Percentiles rank a stretch among this genome's conserved stretches.
Evolutionary conservation across 2,113 vertebrate species (phyloP).

Genomic region (Otocyon megalotis): DNA sequence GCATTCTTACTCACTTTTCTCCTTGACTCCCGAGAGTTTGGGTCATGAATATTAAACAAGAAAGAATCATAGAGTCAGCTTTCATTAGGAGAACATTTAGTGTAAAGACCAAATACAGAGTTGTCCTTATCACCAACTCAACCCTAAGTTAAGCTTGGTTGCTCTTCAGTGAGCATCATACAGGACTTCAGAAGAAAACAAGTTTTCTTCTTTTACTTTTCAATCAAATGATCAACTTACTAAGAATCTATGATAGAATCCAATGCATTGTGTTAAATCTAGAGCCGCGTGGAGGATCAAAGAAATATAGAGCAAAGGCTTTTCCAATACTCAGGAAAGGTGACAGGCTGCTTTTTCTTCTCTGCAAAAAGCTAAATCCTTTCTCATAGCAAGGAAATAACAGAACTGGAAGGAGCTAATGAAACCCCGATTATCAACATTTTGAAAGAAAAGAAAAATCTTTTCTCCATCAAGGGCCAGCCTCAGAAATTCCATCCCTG

Average conservation of each 20-base stretch:
- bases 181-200: background rate
- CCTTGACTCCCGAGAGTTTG: background rate
- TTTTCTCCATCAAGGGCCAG: background rate
- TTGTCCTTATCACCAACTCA: background rate
- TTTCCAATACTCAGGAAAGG: background rate
- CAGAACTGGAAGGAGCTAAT: background rate
- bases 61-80: slow-evolving; percentile 34
- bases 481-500: background rate
- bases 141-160: background rate
- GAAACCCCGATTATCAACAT: background rate
- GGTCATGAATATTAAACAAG: slow-evolving; percentile 63
- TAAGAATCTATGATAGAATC: background rate
- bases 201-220: background rate
- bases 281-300: background rate
- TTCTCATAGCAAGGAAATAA: background rate
- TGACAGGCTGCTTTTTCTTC: background rate
- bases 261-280: background rate
- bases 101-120: background rate
- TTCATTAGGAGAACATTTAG: background rate
- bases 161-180: background rate
- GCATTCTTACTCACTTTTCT: slow-evolving; percentile 55
- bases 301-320: background rate
- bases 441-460: background rate
- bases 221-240: background rate
- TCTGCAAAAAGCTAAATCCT: background rate